phyloP scores from a whole-genome alignment of 2,113 vertebrate species.

The Campylomormyrus tamandua region DNA sequence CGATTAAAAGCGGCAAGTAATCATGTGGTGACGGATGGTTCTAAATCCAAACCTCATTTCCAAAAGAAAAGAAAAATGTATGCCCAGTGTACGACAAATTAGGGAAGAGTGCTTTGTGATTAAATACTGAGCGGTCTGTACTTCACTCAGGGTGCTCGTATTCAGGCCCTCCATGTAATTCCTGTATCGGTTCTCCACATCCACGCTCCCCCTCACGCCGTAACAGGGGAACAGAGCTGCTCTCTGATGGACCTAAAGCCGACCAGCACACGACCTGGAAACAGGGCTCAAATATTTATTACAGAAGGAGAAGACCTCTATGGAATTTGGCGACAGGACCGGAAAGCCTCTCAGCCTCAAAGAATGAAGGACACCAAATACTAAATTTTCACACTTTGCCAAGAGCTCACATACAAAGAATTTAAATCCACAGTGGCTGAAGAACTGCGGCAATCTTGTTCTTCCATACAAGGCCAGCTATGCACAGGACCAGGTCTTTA shows the following conservation, averaged over 20 bases:
- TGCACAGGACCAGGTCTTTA: neutral
- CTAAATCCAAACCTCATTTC: neutral
- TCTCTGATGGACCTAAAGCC: constrained; percentile 29
- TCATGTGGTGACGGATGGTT: neutral
- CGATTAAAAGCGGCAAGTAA: neutral
- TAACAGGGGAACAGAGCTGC: neutral
- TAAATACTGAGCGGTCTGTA: neutral
- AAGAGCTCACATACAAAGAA: constrained; percentile 11
- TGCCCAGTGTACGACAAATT: neutral
- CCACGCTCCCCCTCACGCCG: constrained; percentile 23
- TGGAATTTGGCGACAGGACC: constrained; percentile 37
- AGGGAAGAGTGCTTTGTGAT: neutral
- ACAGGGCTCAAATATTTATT: constrained; percentile 48
- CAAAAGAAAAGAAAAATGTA: neutral
- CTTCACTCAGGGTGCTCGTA: neutral
- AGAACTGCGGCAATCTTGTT: neutral
- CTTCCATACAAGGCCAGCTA: constrained; percentile 15
- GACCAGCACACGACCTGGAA: constrained; percentile 43
- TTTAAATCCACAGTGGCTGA: constrained; percentile 2
- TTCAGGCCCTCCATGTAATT: neutral
- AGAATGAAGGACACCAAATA: constrained; percentile 18
- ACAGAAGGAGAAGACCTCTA: constrained; percentile 35
- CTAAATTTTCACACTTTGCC: constrained; percentile 13
- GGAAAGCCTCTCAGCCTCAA: constrained; percentile 30
- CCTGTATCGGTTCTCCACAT: constrained; percentile 16